Base-by-base conservation (phyloP, 2,888 invertebrate genomes). In the Sepiola atlantica region DNA sequence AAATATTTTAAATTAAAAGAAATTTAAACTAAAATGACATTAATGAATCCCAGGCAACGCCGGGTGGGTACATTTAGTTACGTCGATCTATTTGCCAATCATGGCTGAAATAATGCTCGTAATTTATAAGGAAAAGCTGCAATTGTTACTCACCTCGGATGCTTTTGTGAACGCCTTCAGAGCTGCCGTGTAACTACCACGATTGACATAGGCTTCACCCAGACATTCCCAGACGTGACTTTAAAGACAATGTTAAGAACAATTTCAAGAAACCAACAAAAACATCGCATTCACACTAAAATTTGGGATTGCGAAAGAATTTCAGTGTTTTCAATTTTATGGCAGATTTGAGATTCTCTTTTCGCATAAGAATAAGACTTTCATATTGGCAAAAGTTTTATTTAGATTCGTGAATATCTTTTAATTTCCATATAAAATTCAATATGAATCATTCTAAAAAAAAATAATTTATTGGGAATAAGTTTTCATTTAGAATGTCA, bases 181-280 rank as follows among this genome's bases (percentile, higher is more conserved):
- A n/a, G 99, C 98, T 18, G 99, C 98, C 93, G 98, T 98, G 96
- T 98, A 98, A n/a, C 99, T 98, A 3, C 99, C 99, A 95, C 99
- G 98, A n/a, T 98, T 98, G 96, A 98, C 98, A 97, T 99, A 99
- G 0, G 99, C 98, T 98, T 99, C 99, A 90, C 98, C 99, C 95
- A 99, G 97, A 95, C 98, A 98, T 97, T 99, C 99, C 98, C 99
- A 99, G 95, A 98, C 98, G 95, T 98, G 97, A n/a, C 97, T 97
- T 95, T 91, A 96, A 96, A 91, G 91, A 94, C 12, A 92, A 94
- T 24, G 45, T 0, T 90, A n/a, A 93, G 55, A 77, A 77, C 28
- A n/a, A 32, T 14, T 45, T 45, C n/a, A n/a, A 77, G 28, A 61
- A 24, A 61, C n/a, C n/a, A n/a, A 61, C 28, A 8, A 28, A 77